Evolutionary conservation across 2,113 vertebrate species (phyloP), one percentile per base, ranked within the genome.

Genomic region (Oryzias melastigma): DNA sequence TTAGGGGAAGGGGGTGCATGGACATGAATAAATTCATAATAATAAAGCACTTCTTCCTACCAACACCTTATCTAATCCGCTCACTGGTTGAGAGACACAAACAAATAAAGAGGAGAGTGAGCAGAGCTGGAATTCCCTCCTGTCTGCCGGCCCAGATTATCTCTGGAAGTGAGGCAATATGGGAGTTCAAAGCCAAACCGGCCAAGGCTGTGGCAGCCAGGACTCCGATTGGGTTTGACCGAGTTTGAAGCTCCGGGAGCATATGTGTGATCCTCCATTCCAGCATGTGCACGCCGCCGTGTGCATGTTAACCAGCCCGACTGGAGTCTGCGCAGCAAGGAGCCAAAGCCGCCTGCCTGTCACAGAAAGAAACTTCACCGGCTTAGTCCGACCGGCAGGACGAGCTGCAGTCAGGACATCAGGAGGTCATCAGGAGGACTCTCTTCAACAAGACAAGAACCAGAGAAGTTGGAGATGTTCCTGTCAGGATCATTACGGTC

Each of bases 11-110:
- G 76, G 54, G 80, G 82, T 89, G 91, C 86, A 90, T 87, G 84
- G 84, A 74, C 77, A 75, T 88, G 89, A 90, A 92, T 91, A 91
- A 81, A 91, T 92, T 90, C 86, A 89, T 89, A 80, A 75, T 90
- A 91, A 92, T 90, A 71, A 85, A 89, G 80, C 77, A 68, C 62
- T 64, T 76, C 83, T 82, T 86, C 87, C 84, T 85, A 86, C 81
- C 85, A 89, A 85, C 89, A 89, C 90, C 87, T 91, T 78, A 59
- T 85, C 88, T 91, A 91, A 92, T 90, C 90, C 77, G 61, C 85
- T 90, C 83, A 68, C 58, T 65, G 74, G 74, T 40, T 73, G 60
- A 86, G 80, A 72, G 58, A 74, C 60, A 58, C 55, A 77, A 58
- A 62, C 42, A 46, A 73, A 80, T 51, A 80, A 3, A 68, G 67